Percentiles rank a stretch among this genome's conserved stretches.
Conservation (phyloP, 2,113 vertebrate genomes). For the Chaetura pelagica region DNA sequence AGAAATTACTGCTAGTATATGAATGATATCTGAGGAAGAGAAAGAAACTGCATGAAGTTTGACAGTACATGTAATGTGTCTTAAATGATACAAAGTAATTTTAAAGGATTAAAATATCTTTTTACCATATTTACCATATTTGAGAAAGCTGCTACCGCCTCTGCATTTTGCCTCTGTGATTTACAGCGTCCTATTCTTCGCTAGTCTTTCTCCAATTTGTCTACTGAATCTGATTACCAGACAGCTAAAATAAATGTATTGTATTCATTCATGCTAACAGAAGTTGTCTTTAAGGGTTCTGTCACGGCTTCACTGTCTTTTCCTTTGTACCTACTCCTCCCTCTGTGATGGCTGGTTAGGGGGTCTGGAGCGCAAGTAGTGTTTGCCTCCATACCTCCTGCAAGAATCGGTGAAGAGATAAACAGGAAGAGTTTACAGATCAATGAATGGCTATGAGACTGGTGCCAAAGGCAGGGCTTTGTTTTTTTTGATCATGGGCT, state of each 20-base stretch:
- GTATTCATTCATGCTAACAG: constrained; percentile 43
- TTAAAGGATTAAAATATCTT: constrained; percentile 18
- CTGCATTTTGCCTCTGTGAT: constrained; percentile 22
- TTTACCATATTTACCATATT: constrained; percentile 2
- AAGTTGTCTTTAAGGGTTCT: constrained; percentile 45
- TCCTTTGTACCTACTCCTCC: constrained; percentile 37
- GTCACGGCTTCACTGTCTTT: constrained; percentile 1
- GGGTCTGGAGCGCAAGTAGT: too few relatives aligned
- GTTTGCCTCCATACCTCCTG: too few relatives aligned
- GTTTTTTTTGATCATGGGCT: too few relatives aligned
- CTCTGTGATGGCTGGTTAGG: too few relatives aligned
- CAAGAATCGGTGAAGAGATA: too few relatives aligned
- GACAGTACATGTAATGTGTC: not conserved
- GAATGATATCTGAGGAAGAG: constrained; percentile 6
- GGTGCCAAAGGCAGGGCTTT: too few relatives aligned
- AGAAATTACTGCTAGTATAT: constrained; percentile 25
- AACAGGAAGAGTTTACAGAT: too few relatives aligned
- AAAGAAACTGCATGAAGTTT: constrained; percentile 13
- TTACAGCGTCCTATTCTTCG: constrained; percentile 21
- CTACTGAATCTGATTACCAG: constrained; percentile 55
- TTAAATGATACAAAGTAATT: not conserved
- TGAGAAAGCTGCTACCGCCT: not conserved
- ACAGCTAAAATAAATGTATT: constrained; percentile 55
- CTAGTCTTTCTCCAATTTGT: constrained; percentile 32
- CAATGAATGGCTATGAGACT: too few relatives aligned